Percentiles rank a stretch among this genome's conserved stretches.
phyloP scores from a whole-genome alignment of 2,888 invertebrate species.

The Poecilobothrus nobilitatus region DNA sequence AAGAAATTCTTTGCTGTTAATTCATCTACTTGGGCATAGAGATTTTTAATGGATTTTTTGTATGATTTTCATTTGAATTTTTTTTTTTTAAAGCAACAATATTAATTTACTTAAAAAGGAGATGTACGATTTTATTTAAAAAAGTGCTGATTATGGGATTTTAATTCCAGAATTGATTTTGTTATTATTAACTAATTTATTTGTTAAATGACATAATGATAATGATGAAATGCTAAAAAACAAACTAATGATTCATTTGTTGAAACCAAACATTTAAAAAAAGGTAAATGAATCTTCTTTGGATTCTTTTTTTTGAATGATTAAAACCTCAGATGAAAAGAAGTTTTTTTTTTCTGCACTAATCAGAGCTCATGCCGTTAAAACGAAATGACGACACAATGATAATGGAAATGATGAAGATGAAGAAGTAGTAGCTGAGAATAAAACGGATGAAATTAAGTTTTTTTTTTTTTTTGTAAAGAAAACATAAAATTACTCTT shows the following conservation, averaged over 20 bases:
- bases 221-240: background rate
- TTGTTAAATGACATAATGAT: slow-evolving; percentile 3
- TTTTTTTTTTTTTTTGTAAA: too few species aligned
- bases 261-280: background rate
- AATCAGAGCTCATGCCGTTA: too few species aligned
- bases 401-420: background rate
- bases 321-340: background rate
- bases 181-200: background rate
- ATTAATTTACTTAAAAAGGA: background rate
- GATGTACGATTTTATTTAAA: background rate
- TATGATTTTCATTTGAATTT: background rate
- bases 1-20: too few species aligned
- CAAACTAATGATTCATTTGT: too few species aligned
- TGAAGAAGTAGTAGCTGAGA: background rate
- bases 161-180: background rate
- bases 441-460: background rate
- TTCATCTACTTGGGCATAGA: too few species aligned
- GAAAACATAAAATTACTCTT: background rate
- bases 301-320: background rate
- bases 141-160: background rate
- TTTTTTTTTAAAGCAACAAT: background rate
- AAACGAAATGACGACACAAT: too few species aligned
- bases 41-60: too few species aligned
- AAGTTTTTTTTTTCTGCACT: background rate
- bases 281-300: background rate